Evolutionary conservation across 2,797 vertebrate genomes (phyloP).

Genomic region (Eidolon dupreanum): DNA sequence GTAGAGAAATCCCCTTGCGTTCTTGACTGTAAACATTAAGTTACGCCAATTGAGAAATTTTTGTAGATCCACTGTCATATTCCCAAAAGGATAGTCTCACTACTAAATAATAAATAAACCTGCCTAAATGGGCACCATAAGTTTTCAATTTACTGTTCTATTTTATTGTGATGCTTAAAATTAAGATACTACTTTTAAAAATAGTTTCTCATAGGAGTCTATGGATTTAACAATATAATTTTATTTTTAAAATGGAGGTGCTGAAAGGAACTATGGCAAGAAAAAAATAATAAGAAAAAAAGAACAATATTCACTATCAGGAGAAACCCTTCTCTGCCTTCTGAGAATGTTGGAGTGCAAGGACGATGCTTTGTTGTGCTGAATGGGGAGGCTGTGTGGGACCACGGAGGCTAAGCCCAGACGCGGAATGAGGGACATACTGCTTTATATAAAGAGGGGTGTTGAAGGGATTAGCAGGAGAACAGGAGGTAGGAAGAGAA

Average conservation of each 20-base stretch:
- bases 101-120: neutral
- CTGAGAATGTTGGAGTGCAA: neutral
- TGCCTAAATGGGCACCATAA: neutral
- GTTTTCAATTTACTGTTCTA: neutral
- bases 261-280: neutral
- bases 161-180: neutral
- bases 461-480: neutral
- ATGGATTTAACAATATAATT: neutral
- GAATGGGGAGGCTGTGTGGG: neutral
- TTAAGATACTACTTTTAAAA: neutral
- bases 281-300: neutral
- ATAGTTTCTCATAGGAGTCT: neutral
- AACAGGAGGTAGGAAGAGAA: neutral
- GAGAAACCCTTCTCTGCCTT: neutral
- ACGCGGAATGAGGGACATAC: accelerated
- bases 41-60: neutral
- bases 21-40: neutral
- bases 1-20: neutral
- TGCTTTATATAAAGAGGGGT: neutral
- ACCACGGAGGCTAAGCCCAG: accelerated
- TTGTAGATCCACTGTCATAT: neutral
- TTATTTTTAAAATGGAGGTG: neutral
- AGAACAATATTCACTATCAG: neutral
- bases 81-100: neutral
- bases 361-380: neutral